Evolutionary conservation across 92 coral and sea anemone genomes (phyloP).

Genomic region (Anthopleura xanthogrammica): DNA sequence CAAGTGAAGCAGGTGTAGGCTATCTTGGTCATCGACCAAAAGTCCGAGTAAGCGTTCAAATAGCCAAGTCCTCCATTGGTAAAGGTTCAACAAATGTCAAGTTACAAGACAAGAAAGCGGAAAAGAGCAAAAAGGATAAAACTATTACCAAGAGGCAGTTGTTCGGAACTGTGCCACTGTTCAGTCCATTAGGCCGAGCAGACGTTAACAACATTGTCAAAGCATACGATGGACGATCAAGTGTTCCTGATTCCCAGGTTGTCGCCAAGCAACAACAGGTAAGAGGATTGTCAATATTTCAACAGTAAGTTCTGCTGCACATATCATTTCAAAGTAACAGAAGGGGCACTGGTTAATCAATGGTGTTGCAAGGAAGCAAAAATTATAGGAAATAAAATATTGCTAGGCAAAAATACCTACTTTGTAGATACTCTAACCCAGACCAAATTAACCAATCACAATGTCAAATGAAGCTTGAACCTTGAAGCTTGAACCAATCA

Average conservation of each 20-base stretch:
- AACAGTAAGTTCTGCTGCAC: not conserved
- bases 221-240: conserved; percentile 41
- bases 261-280: not conserved
- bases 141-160: conserved; percentile 64
- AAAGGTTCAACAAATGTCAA: not conserved
- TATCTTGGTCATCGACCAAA: conserved; percentile 3
- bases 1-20: not conserved
- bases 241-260: conserved; percentile 33
- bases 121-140: conserved; percentile 3
- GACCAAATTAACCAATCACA: too few relatives aligned
- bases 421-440: too few relatives aligned
- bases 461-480: too few relatives aligned
- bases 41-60: conserved; percentile 33
- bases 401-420: too few relatives aligned
- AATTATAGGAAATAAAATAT: too few relatives aligned
- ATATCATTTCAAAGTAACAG: not conserved
- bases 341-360: not conserved
- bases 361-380: not conserved
- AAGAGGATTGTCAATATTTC: not conserved
- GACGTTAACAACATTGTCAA: conserved; percentile 7
- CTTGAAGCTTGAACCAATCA: too few relatives aligned
- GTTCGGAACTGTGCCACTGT: conserved; percentile 85
- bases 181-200: conserved; percentile 54
- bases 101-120: not conserved
- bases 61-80: conserved; percentile 29